Conservation (phyloP, 2,113 vertebrate genomes). For the Conger conger region DNA sequence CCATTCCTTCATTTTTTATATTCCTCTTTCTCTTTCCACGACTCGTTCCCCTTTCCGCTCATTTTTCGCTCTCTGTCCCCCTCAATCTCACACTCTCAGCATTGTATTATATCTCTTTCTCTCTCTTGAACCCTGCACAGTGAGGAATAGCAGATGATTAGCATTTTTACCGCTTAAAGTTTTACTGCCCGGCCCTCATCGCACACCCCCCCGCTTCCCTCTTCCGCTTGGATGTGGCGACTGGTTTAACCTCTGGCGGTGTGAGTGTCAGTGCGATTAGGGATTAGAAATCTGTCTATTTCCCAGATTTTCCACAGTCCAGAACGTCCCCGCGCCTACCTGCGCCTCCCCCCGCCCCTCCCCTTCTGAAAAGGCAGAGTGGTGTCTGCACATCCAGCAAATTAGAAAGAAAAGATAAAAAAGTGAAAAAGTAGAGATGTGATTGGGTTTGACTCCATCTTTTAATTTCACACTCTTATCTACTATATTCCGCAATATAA, state of each 20-base stretch:
- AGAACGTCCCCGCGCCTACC: slow-evolving; percentile 27
- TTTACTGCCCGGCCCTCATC: background rate
- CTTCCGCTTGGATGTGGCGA: background rate
- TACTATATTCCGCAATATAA: slow-evolving; percentile 32
- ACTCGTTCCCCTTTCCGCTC: background rate
- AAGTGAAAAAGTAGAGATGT: slow-evolving; percentile 25
- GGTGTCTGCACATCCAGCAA: slow-evolving; percentile 29
- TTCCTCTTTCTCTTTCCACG: too few relatives aligned
- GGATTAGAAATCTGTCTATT: slow-evolving; percentile 16
- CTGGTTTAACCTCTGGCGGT: slow-evolving; percentile 3
- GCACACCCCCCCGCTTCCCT: background rate
- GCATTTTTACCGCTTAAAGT: background rate
- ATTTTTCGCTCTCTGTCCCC: background rate
- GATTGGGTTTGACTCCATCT: slow-evolving; percentile 26
- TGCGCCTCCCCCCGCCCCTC: background rate
- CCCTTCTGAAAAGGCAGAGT: slow-evolving; percentile 11
- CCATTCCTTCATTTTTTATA: background rate
- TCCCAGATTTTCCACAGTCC: background rate
- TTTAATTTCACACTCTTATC: slow-evolving; percentile 40
- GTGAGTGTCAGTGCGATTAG: slow-evolving; percentile 17
- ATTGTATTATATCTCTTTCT: background rate
- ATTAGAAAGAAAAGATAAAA: background rate
- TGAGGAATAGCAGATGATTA: slow-evolving; percentile 16
- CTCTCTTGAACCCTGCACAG: background rate
- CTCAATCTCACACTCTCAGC: background rate